Conservation (phyloP, 2,888 invertebrate genomes). For the Cinara cedri region DNA sequence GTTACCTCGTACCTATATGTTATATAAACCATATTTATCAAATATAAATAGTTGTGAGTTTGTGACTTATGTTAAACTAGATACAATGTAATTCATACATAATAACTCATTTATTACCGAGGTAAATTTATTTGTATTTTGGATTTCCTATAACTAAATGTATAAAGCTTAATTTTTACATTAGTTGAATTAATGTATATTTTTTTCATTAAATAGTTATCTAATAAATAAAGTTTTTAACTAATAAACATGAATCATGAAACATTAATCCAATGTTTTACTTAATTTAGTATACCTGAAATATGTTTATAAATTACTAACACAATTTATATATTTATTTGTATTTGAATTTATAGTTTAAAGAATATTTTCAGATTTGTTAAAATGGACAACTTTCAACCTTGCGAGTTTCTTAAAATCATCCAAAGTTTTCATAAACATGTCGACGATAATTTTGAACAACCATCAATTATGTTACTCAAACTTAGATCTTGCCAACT, state of each 20-base stretch:
- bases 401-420: slow-evolving; percentile 20
- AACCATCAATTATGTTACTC: slow-evolving; percentile 66
- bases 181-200: no score
- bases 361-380: background rate
- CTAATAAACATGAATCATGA: background rate
- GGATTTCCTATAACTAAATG: no score
- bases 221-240: background rate
- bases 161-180: no score
- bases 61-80: no score
- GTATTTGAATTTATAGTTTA: background rate
- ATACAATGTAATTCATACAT: no score
- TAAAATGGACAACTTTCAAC: slow-evolving; percentile 16
- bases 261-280: background rate
- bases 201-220: background rate
- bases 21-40: no score
- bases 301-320: background rate
- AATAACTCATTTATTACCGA: no score
- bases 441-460: slow-evolving; percentile 59
- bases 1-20: no score
- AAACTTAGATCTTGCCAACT: slow-evolving; percentile 71
- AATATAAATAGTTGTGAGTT: no score
- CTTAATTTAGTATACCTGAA: background rate
- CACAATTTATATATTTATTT: background rate
- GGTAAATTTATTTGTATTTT: no score
- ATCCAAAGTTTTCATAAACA: slow-evolving; percentile 31